Percentiles rank a stretch among this genome's conserved stretches.
Evolutionary conservation across 2,797 vertebrate species (phyloP).

Genomic region (Propithecus perrieri): DNA sequence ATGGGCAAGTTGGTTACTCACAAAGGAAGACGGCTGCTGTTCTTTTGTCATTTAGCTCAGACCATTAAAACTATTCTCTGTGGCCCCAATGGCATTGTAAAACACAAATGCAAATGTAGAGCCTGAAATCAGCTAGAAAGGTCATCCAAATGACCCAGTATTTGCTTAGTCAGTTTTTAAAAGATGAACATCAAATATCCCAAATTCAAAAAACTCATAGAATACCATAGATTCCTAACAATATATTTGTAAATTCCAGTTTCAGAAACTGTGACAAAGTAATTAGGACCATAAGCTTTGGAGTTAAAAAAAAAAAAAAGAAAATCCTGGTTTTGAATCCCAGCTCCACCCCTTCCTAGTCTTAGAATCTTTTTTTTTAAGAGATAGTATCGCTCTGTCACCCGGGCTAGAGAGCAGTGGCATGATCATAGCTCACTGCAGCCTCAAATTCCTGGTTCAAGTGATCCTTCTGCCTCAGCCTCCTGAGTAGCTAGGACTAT

Average conservation of each 20-base stretch:
- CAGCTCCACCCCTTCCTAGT: background rate
- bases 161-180: background rate
- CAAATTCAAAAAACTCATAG: background rate
- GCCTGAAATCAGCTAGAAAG: background rate
- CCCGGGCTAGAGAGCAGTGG: background rate
- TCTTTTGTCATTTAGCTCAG: background rate
- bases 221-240: background rate
- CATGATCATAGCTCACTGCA: background rate
- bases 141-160: background rate
- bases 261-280: conserved; percentile 11
- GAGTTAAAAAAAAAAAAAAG: background rate
- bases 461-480: background rate
- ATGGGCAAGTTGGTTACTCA: background rate
- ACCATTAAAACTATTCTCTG: background rate
- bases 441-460: background rate
- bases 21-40: background rate
- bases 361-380: background rate
- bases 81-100: background rate
- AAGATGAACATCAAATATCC: background rate
- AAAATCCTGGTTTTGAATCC: background rate
- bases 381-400: background rate
- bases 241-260: background rate
- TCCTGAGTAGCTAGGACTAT: background rate
- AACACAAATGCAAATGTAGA: background rate
- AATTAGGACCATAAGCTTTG: background rate